Evolutionary conservation across 1,140 invertebrate genomes (phyloP), one percentile per base, ranked within the genome.

Genomic region (Cataglyphis hispanica): DNA sequence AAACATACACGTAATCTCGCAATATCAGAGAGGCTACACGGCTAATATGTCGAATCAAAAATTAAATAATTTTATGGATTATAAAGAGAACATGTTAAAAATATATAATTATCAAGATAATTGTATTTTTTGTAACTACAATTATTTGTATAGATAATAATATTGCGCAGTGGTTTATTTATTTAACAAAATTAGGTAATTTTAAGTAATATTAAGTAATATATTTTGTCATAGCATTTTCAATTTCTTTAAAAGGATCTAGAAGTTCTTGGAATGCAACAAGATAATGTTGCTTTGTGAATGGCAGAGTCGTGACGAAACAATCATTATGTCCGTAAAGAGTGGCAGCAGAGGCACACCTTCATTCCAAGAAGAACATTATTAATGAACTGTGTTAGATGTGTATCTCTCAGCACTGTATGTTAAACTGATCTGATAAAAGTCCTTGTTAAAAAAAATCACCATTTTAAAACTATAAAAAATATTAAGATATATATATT

Each of bases 401-500:
- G 6, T 43, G 16, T 46, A 60, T 43, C 8, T 66, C 8, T 2
- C 13, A 46, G 22, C 10, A 66, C 0, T 13, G 25, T 13, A 31
- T 64, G 53, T 50, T 34, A 66, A 66, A 40, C 34, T 63, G 27
- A 6, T 66, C 22, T 34, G 22, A 66, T 77, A 1, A 16, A 66
- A 19, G 19, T 8, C 8, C 53, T 34, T 58, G 2, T 58, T 50
- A 50, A 19, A 19, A 58, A 72, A 10, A 31, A 34, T 0, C 31
- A 53, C 10, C 50, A 31, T 46, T 69, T 5, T 1, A n/a, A 31
- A 70, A 56, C n/a, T 34, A 53, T 34, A 72, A 53, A 8, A 34
- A 72, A 70, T 50, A 53, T 4, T 50, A 10, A 69, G 27, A 27
- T 16, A 16, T 70, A 50, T 50, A n/a, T 70, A 46, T 50, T 43